Base-by-base conservation (phyloP, 2,113 vertebrate genomes). In the Pontoporia blainvillei region DNA sequence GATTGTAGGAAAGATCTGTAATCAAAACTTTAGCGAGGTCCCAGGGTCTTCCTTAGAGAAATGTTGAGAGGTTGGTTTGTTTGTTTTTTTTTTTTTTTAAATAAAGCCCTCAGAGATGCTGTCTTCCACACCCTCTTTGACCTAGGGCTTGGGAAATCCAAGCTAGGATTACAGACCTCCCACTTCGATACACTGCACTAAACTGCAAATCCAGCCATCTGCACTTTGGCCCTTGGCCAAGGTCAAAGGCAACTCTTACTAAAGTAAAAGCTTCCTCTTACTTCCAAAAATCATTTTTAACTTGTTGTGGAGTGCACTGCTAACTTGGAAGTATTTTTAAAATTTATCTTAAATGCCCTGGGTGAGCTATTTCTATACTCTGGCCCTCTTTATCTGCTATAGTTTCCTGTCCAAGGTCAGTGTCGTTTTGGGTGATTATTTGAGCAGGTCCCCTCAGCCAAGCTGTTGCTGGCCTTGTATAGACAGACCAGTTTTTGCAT, bases 121-220 rank as follows among this genome's bases (percentile, higher is more conserved):
- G 69, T 71, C n/a, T 88, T 95, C 83, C 17, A 73, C 34, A 85
- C 61, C 64, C 31, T 31, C 66, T 76, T 87, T 86, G 86, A 76
- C 79, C 46, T 34, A n/a, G 86, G 31, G 69, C 79, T 72, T 96
- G 81, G 62, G 52, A 96, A 94, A 71, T 84, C 7, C 72, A 84
- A 93, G 18, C 72, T 59, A n/a, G 39, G 61, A 27, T 81, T 34
- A 46, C 18, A 93, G 81, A 79, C 75, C 83, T 90, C 94, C 91
- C 94, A 90, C 83, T 79, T 79, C 71, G 72, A 44, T 3, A n/a
- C 1, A 8, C 2, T 66, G 39, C 12, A 59, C 12, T 64, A 25
- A 59, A 8, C 6, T 66, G 64, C 67, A 89, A 67, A 57, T 57
- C 76, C 36, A 64, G 31, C 25, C 44, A 7, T 69, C 41, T 73